These are phyloP conservation scores for Himalopsyche kuldschensis DNA, from an alignment of 2,888 invertebrate genomes.

Conservation along the genomic window DNA sequence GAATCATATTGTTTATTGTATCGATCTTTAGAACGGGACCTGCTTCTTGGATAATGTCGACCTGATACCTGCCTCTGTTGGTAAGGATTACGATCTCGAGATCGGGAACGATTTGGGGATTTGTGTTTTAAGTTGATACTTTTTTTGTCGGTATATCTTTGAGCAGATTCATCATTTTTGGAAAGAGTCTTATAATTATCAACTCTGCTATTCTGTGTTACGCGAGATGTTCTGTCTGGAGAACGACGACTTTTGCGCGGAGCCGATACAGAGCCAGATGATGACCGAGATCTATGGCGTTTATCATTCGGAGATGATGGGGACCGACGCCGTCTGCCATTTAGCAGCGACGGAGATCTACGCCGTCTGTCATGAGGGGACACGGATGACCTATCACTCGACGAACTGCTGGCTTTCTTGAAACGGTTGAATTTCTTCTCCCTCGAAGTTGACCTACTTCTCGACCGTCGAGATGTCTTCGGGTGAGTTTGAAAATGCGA, in stretches of 20 bases:
- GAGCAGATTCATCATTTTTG: conserved; percentile 40
- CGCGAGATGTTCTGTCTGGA: background rate
- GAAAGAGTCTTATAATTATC: conserved; percentile 11
- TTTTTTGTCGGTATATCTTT: conserved; percentile 32
- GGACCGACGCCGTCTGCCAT: conserved; percentile 16
- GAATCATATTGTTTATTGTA: background rate
- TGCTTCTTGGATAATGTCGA: background rate
- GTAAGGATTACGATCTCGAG: background rate
- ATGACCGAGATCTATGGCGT: conserved; percentile 40
- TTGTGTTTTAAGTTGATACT: background rate
- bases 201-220: conserved; percentile 10
- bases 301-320: conserved; percentile 43
- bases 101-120: conserved; percentile 3
- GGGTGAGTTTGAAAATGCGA: background rate
- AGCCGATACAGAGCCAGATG: conserved; percentile 6
- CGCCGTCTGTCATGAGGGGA: background rate
- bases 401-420: too few species aligned
- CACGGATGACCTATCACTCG: background rate
- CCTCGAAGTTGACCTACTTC: background rate
- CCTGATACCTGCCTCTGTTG: background rate
- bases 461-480: background rate
- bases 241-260: background rate
- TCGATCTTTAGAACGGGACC: background rate
- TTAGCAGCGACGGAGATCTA: conserved; percentile 8
- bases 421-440: too few species aligned